A percentile compares a stretch with the other conserved stretches of the same genome.
These are phyloP conservation scores for Vandiemenella viatica DNA, from an alignment of 2,888 invertebrate genomes.

Conservation along the genomic window DNA sequence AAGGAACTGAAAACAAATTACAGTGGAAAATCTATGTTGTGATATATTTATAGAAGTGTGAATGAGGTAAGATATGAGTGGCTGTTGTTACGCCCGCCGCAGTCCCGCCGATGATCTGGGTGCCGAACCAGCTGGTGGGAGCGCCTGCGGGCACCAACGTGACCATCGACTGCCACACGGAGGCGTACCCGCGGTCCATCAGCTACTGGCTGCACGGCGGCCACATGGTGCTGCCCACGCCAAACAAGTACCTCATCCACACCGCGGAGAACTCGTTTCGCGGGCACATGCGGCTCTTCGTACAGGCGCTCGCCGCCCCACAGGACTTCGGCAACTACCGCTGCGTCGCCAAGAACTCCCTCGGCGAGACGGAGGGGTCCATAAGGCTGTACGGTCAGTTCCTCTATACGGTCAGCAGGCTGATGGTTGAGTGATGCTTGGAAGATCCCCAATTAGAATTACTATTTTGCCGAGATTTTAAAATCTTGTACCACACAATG, in stretches of 20 bases:
- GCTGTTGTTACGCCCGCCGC: constrained; percentile 28
- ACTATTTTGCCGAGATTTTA: too few species aligned
- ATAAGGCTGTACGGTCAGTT: constrained; percentile 82
- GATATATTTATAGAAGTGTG: too few species aligned
- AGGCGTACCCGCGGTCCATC: constrained; percentile 77
- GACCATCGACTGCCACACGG: too few species aligned
- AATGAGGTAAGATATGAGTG: too few species aligned
- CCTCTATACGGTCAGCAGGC: too few species aligned
- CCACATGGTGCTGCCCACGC: constrained; percentile 75
- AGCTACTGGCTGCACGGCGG: constrained; percentile 86
- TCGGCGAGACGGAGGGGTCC: constrained; percentile 85
- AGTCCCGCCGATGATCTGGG: too few species aligned
- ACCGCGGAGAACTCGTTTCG: constrained; percentile 76
- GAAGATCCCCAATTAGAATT: too few species aligned
- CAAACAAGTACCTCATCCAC: constrained; percentile 74
- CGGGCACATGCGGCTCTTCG: constrained; percentile 78
- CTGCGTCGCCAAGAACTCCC: constrained; percentile 84
- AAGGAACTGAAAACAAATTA: too few species aligned
- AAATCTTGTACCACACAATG: too few species aligned
- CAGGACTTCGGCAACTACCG: constrained; percentile 83
- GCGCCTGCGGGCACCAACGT: constrained; percentile 77
- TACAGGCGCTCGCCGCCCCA: constrained; percentile 63
- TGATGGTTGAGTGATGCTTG: too few species aligned
- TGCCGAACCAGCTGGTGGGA: constrained; percentile 83
- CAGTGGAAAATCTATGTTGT: too few species aligned